phyloP scores from a whole-genome alignment of 1,140 invertebrate species.

The Watersipora subatra region DNA sequence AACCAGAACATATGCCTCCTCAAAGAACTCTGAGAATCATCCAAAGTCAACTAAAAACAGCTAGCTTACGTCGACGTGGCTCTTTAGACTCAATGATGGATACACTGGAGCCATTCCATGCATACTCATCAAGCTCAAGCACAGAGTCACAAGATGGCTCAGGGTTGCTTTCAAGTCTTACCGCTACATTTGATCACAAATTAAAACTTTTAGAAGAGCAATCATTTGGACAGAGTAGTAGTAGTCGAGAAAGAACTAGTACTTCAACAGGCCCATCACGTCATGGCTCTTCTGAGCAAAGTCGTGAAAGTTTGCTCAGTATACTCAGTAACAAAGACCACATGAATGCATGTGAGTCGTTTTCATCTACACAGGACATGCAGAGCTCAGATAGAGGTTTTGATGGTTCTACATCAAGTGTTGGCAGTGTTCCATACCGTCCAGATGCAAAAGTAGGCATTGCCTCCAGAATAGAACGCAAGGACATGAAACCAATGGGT shows the following conservation, averaged over 20 bases:
- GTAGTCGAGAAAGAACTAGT: background rate
- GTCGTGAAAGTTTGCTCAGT: background rate
- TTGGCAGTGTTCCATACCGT: background rate
- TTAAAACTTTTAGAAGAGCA: slow-evolving; percentile 46
- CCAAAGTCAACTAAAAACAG: background rate
- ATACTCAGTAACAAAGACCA: background rate
- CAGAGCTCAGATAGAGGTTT: background rate
- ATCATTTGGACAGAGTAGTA: slow-evolving; percentile 14
- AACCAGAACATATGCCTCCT: background rate
- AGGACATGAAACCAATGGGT: slow-evolving; percentile 2
- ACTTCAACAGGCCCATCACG: background rate
- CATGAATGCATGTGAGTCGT: background rate
- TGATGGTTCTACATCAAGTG: background rate
- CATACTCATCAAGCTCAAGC: slow-evolving; percentile 5
- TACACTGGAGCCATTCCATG: slow-evolving; percentile 1
- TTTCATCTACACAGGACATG: background rate
- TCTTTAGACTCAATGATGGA: background rate
- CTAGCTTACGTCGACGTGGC: background rate
- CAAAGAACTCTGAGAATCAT: background rate
- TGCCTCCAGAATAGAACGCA: slow-evolving; percentile 30
- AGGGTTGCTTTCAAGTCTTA: slow-evolving; percentile 54
- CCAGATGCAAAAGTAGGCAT: slow-evolving; percentile 25
- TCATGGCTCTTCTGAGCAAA: background rate
- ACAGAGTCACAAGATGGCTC: slow-evolving; percentile 44
- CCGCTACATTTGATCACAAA: slow-evolving; percentile 60